These are phyloP conservation scores for Drosophila buzzatii DNA, from an alignment of 2,888 invertebrate species.

Conservation along the genomic window DNA sequence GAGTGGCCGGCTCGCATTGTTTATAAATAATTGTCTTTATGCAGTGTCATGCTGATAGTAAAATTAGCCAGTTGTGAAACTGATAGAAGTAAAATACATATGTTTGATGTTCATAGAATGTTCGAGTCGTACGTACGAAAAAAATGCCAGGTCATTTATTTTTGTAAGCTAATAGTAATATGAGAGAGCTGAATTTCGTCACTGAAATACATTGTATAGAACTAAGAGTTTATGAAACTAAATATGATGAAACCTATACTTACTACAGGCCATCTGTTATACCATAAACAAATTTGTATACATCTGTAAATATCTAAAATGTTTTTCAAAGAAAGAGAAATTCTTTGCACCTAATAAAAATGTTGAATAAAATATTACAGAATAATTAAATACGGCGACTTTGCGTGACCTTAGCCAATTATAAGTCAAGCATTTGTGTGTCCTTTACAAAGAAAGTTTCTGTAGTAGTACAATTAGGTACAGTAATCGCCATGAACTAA, in stretches of 20 bases:
- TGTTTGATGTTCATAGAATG: conserved; percentile 28
- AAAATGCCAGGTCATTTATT: background rate
- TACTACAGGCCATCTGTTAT: background rate
- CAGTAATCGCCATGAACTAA: conserved; percentile 4
- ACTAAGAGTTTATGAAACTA: background rate
- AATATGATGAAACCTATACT: background rate
- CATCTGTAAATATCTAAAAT: background rate
- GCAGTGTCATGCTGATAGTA: conserved; percentile 65
- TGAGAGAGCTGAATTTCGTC: conserved; percentile 18
- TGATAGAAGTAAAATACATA: conserved; percentile 40
- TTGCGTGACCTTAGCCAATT: background rate
- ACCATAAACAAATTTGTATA: background rate
- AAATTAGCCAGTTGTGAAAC: conserved; percentile 47
- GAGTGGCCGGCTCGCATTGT: conserved; percentile 17
- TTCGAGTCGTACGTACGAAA: conserved; percentile 20
- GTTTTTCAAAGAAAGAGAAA: background rate
- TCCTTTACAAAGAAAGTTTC: background rate
- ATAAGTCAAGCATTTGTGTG: background rate
- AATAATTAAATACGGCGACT: background rate
- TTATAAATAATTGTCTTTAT: conserved; percentile 35
- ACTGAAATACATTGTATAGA: background rate
- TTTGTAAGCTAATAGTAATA: background rate
- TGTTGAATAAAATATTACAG: background rate
- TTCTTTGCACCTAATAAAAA: background rate
- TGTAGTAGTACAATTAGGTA: background rate